These are phyloP conservation scores for Melanotaenia duboulayi DNA, from an alignment of 2,113 vertebrate species.

Conservation along the genomic window DNA sequence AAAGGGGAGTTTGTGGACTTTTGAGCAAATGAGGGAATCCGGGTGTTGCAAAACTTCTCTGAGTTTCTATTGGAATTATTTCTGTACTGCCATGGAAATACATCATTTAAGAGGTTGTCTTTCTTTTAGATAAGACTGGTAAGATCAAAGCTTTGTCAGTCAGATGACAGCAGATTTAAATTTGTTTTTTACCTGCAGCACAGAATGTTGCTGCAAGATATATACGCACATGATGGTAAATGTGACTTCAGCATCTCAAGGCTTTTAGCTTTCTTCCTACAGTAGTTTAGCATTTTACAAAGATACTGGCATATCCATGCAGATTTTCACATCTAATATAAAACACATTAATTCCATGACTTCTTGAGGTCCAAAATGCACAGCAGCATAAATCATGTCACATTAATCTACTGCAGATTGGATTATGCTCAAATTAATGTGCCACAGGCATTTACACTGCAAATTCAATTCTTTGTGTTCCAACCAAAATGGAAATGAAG, in stretches of 20 bases:
- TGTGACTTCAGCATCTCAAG: background rate
- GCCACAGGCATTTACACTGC: slow-evolving; percentile 31
- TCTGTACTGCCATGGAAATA: no score
- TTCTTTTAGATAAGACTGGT: no score
- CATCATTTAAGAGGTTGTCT: no score
- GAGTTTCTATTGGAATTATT: no score
- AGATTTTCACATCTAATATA: slow-evolving; percentile 16
- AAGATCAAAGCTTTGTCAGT: no score
- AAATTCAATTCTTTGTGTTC: slow-evolving; percentile 23
- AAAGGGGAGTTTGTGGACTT: no score
- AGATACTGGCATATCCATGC: background rate
- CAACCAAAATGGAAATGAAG: slow-evolving; percentile 29
- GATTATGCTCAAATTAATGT: slow-evolving; percentile 58
- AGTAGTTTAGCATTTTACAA: slow-evolving; percentile 3
- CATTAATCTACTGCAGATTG: slow-evolving; percentile 44
- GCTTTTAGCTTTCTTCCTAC: background rate
- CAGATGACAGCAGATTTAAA: no score
- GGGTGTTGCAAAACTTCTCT: no score
- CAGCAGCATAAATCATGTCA: slow-evolving; percentile 65
- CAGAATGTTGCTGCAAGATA: no score
- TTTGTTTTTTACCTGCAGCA: no score
- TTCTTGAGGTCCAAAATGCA: slow-evolving; percentile 28
- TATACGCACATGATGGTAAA: background rate
- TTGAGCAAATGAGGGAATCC: no score
- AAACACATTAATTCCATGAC: slow-evolving; percentile 26